Evolutionary conservation across 2,113 vertebrate species (phyloP).

Genomic region (Gallinago paraguaiae): DNA sequence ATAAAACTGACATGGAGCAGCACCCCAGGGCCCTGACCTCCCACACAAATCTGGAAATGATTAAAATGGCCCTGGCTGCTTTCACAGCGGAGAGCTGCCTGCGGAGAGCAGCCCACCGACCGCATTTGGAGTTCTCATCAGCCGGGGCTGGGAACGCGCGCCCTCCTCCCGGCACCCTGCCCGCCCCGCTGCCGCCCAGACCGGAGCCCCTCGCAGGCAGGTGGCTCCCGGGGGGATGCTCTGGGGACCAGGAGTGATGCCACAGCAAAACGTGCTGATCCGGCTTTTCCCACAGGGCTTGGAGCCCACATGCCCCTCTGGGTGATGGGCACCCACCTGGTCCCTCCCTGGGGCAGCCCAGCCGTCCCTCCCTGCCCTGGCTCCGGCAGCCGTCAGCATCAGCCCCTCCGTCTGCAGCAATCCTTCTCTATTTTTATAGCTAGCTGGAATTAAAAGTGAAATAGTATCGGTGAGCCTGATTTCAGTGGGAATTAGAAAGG

Average conservation of each 20-base stretch:
- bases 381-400: fast-evolving
- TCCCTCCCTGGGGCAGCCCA: background rate
- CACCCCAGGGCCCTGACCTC: constrained; percentile 98
- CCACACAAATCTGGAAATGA: constrained; percentile 99
- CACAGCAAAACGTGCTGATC: fast-evolving
- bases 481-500: background rate
- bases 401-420: fast-evolving
- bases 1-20: constrained; percentile 97
- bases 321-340: background rate
- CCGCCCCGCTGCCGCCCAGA: background rate
- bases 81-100: constrained; percentile 56
- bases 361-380: background rate
- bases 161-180: background rate
- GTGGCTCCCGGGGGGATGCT: background rate
- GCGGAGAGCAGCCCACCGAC: constrained; percentile 64
- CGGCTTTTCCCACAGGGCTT: fast-evolving
- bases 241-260: background rate
- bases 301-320: fast-evolving
- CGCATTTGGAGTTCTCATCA: constrained; percentile 82
- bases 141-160: background rate
- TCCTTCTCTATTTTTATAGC: background rate
- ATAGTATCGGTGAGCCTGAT: background rate
- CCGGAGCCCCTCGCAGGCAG: fast-evolving
- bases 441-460: background rate
- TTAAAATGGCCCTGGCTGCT: constrained; percentile 82